Evolutionary conservation across 2,797 vertebrate genomes (phyloP).

Genomic region (Novumbra hubbsi): DNA sequence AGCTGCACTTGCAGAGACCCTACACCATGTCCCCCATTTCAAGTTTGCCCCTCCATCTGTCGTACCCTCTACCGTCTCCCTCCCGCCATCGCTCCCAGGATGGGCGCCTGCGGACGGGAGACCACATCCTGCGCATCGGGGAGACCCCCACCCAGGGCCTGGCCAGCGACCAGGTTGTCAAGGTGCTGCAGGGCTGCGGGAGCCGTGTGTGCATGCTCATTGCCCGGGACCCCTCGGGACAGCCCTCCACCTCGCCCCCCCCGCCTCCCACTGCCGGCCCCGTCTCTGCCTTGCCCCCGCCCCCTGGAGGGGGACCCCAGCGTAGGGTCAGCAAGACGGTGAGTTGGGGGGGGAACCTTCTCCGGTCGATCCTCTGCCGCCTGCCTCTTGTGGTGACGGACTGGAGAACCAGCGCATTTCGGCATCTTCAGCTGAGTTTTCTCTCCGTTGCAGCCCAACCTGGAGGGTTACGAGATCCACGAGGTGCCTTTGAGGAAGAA

Average conservation of each 20-base stretch:
- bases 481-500: constrained; percentile 85
- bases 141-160: constrained; percentile 85
- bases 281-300: constrained; percentile 71
- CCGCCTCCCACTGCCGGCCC: constrained; percentile 83
- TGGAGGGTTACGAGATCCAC: constrained; percentile 81
- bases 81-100: constrained; percentile 70
- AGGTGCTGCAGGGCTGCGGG: constrained; percentile 89
- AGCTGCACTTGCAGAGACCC: background rate
- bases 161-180: constrained; percentile 90
- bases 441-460: constrained; percentile 60
- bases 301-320: constrained; percentile 30
- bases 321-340: constrained; percentile 49
- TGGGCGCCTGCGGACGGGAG: constrained; percentile 88
- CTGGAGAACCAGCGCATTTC: background rate
- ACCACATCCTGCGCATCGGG: constrained; percentile 91
- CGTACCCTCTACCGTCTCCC: background rate
- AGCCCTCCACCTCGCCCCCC: constrained; percentile 65
- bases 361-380: background rate
- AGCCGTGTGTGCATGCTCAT: constrained; percentile 85
- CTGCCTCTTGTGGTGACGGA: background rate
- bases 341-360: constrained; percentile 16
- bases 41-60: constrained; percentile 3
- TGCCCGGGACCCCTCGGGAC: constrained; percentile 79
- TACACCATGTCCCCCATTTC: constrained; percentile 17
- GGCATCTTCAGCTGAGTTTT: background rate